A percentile compares a stretch with the other conserved stretches of the same genome.
These are phyloP conservation scores for Zootermopsis nevadensis DNA, from an alignment of 2,888 invertebrate species.

Conservation along the genomic window DNA sequence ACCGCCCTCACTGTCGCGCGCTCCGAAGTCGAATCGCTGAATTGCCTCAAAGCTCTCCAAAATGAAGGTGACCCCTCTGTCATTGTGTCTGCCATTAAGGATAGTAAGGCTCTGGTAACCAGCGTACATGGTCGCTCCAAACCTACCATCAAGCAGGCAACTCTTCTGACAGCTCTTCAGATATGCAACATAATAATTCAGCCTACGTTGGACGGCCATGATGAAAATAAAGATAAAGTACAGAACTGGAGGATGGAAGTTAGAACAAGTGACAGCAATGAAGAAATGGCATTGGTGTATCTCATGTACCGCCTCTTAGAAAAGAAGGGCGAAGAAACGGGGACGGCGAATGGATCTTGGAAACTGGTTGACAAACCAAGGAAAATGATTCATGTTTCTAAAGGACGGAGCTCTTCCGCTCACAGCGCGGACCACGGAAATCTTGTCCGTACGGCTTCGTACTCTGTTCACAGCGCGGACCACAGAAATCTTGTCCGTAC, in stretches of 20 bases:
- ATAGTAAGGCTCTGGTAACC: background rate
- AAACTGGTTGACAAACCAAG: background rate
- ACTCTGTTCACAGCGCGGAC: background rate
- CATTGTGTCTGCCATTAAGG: background rate
- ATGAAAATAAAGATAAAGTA: no score
- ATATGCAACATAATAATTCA: background rate
- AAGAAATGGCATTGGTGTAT: background rate
- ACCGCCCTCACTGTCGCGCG: slow-evolving; percentile 10
- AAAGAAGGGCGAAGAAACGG: background rate
- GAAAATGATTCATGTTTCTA: background rate
- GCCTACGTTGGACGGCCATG: background rate
- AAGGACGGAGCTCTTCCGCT: background rate
- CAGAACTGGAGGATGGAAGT: no score
- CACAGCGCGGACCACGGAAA: background rate
- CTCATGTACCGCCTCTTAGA: background rate
- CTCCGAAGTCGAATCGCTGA: slow-evolving; percentile 14
- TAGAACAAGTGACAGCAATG: background rate
- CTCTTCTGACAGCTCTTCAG: background rate
- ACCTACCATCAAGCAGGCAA: background rate
- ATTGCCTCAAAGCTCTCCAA: background rate
- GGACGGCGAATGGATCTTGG: no score
- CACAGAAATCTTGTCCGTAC: background rate
- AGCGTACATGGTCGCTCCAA: background rate
- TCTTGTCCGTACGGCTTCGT: background rate
- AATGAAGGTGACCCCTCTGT: background rate